phyloP scores from a whole-genome alignment of 2,113 vertebrate species.

The Micromys minutus region DNA sequence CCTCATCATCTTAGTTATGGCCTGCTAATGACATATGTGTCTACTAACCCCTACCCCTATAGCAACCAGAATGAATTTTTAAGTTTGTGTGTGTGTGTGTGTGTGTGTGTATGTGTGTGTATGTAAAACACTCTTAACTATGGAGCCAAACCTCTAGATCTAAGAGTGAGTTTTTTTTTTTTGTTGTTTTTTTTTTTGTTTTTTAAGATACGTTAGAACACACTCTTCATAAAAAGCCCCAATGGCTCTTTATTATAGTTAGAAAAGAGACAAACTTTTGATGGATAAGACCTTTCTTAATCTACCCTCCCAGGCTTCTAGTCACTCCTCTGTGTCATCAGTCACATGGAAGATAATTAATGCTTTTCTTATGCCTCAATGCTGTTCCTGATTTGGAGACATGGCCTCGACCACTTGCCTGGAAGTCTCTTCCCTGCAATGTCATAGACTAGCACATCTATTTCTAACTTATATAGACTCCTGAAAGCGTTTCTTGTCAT shows the following conservation, averaged over 20 bases:
- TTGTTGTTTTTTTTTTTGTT: no score
- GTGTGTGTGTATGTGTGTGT: rapidly evolving
- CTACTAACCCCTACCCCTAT: background rate
- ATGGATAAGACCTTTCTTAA: background rate
- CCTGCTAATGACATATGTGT: background rate
- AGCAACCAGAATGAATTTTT: background rate
- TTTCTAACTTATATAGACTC: background rate
- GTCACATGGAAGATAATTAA: background rate
- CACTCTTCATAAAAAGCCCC: background rate
- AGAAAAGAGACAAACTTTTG: background rate
- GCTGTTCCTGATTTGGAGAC: background rate
- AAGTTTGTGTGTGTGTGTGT: background rate
- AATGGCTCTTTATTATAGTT: background rate
- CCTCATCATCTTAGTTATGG: background rate
- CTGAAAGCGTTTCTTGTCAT: background rate
- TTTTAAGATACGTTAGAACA: background rate
- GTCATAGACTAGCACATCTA: background rate
- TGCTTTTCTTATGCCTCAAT: background rate
- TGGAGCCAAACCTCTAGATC: no score
- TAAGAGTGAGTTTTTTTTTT: background rate
- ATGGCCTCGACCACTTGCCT: background rate
- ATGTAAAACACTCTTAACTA: no score
- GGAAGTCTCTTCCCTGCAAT: background rate
- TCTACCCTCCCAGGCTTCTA: background rate
- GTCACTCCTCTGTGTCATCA: background rate